Base-by-base conservation (phyloP, 2,888 invertebrate genomes). In the Tuta absoluta region DNA sequence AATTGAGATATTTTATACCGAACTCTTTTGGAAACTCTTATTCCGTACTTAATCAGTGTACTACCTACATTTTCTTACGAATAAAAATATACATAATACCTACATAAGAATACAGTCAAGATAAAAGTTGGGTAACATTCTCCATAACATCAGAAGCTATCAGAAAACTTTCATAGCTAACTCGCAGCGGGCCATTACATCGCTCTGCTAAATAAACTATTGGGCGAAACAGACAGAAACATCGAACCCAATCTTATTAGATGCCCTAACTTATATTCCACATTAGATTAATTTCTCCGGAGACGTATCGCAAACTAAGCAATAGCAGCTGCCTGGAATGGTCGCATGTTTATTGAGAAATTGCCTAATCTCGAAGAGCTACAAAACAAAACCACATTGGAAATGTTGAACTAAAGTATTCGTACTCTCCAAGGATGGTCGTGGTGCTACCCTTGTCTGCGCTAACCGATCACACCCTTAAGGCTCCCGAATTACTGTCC, bases 371-470 rank as follows among this genome's bases (percentile, higher is more conserved):
- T 87, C 84, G 79, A 89, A 89, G 89, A 89, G 87, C 87, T 87
- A 91, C 89, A 89, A 87, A 91, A 90, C 90, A 89, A 90, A 89
- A 90, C 89, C 89, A 84, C 90, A 89, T 85, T 81, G 87, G 88
- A 87, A 88, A 89, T 88, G 87, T 88, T 88, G 86, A 87, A 89
- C 87, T 87, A 86, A 89, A 89, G 86, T 90, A 90, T 90, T 90
- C 89, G 89, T 88, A 89, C 87, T 87, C 89, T 88, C 88, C 74
- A 80, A 89, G 89, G 89, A 87, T 86, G 80, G 78, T 82, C 84
- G 85, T 85, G 82, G 84, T 84, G 80, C 85, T 85, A 86, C 90
- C 90, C 90, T 90, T 85, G 89, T 90, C 89, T 86, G 86, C 84
- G 86, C 85, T 86, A 89, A 89, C 89, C 86, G 87, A 89, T 90